Evolutionary conservation across 2,888 invertebrate species (phyloP).

Genomic region (Sesamia inferens): DNA sequence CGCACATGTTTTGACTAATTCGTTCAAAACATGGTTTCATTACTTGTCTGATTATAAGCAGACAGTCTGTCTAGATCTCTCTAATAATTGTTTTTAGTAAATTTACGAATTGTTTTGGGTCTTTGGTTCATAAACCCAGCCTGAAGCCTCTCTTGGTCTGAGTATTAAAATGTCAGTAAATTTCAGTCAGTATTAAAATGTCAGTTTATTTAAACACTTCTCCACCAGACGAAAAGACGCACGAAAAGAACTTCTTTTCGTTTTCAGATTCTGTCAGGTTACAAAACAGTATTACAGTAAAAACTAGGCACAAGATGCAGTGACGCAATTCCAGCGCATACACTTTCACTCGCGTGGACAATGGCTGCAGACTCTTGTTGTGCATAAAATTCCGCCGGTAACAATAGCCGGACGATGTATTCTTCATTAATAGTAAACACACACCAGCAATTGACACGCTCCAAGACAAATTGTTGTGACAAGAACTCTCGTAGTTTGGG

Average conservation of each 20-base stretch:
- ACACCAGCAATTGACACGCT: slow-evolving; percentile 43
- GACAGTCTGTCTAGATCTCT: background rate
- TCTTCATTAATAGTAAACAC: slow-evolving; percentile 55
- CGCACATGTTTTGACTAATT: slow-evolving; percentile 42
- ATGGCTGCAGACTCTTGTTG: slow-evolving; percentile 59
- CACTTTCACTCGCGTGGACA: slow-evolving; percentile 61
- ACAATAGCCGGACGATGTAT: slow-evolving; percentile 65
- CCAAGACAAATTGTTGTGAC: slow-evolving; percentile 49
- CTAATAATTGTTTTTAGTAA: too few relatives aligned
- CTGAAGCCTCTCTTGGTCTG: background rate
- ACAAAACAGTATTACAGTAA: slow-evolving; percentile 40
- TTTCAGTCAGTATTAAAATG: slow-evolving; percentile 3
- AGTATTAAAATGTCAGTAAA: slow-evolving; percentile 16
- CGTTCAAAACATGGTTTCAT: slow-evolving; percentile 45
- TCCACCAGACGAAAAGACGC: background rate
- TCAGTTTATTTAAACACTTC: slow-evolving; percentile 1
- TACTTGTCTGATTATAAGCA: slow-evolving; percentile 10
- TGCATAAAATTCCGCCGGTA: slow-evolving; percentile 59
- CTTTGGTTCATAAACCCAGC: background rate
- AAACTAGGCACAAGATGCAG: slow-evolving; percentile 48
- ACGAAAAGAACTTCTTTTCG: background rate
- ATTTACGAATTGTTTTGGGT: slow-evolving; percentile 14
- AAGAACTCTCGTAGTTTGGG: slow-evolving; percentile 40
- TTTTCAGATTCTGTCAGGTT: slow-evolving; percentile 27
- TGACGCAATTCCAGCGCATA: slow-evolving; percentile 58